Conservation (phyloP, 2,113 vertebrate genomes). For the Aphelocoma coerulescens region DNA sequence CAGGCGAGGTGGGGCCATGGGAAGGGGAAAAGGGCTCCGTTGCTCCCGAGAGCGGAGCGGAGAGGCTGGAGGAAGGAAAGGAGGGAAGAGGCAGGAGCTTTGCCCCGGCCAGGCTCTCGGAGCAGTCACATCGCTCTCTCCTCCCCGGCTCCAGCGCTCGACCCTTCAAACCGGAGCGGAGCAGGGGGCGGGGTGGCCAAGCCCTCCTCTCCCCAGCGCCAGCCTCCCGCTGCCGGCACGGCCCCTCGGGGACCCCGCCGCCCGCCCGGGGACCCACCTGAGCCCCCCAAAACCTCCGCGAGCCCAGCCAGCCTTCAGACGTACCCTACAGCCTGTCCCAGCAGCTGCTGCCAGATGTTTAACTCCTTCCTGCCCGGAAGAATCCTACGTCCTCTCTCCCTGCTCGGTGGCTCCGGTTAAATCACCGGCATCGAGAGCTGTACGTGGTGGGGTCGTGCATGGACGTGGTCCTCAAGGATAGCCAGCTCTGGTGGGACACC, state of each 20-base stretch:
- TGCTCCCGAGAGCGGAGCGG: fast-evolving
- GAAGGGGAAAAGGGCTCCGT: neutral
- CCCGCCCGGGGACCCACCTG: neutral
- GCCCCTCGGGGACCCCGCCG: neutral
- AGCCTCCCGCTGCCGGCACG: neutral
- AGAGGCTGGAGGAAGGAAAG: neutral
- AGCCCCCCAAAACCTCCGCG: neutral
- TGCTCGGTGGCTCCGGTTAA: neutral
- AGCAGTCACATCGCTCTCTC: constrained; percentile 67
- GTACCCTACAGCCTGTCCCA: neutral
- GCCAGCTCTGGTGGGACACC: neutral
- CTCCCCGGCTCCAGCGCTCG: constrained; percentile 19
- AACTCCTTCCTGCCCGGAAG: constrained; percentile 10
- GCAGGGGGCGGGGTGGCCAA: constrained; percentile 57
- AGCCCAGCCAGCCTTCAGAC: neutral
- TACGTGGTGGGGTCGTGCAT: fast-evolving
- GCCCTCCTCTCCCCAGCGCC: neutral
- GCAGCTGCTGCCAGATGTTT: neutral
- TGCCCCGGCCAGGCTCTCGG: constrained; percentile 12
- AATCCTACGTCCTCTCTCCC: neutral
- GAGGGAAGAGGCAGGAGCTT: constrained; percentile 12
- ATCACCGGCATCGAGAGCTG: fast-evolving
- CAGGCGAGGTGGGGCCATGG: constrained; percentile 46
- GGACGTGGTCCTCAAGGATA: fast-evolving
- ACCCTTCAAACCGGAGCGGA: constrained; percentile 39